phyloP scores from a whole-genome alignment of 2,888 invertebrate genomes.

The Clunio marinus region DNA sequence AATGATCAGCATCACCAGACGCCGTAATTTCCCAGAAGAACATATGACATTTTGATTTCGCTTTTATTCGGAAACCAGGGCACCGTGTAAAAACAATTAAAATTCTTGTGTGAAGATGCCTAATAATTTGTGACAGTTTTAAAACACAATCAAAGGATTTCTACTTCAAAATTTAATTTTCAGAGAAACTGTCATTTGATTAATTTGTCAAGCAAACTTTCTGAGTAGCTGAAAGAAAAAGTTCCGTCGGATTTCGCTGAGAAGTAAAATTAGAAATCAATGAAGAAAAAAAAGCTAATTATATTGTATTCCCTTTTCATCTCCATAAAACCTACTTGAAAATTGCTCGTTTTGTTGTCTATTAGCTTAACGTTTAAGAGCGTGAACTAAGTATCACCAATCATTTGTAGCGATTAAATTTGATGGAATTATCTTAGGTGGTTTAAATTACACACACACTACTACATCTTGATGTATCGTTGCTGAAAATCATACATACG shows the following conservation, averaged over 20 bases:
- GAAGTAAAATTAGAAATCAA: too few relatives aligned
- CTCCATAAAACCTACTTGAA: too few relatives aligned
- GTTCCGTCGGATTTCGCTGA: background rate
- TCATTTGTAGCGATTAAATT: conserved; percentile 3
- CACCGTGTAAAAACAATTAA: conserved; percentile 9
- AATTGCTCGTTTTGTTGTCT: background rate
- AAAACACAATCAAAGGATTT: background rate
- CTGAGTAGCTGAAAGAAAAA: background rate
- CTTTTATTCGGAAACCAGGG: background rate
- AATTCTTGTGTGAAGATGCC: background rate
- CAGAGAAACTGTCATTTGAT: background rate
- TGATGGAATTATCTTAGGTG: background rate
- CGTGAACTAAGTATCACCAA: background rate
- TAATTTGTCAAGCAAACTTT: background rate
- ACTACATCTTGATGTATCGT: background rate
- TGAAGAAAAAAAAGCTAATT: too few relatives aligned
- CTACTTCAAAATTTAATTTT: background rate
- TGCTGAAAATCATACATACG: background rate
- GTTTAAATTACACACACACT: background rate
- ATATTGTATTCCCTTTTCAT: too few relatives aligned
- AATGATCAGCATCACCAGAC: background rate
- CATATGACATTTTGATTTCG: background rate
- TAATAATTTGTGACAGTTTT: background rate
- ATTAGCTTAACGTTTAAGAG: background rate
- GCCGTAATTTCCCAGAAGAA: background rate